Evolutionary conservation across 2,888 invertebrate species (phyloP), one percentile per base, ranked within the genome.

Genomic region (Drosophila pseudotakahashii): DNA sequence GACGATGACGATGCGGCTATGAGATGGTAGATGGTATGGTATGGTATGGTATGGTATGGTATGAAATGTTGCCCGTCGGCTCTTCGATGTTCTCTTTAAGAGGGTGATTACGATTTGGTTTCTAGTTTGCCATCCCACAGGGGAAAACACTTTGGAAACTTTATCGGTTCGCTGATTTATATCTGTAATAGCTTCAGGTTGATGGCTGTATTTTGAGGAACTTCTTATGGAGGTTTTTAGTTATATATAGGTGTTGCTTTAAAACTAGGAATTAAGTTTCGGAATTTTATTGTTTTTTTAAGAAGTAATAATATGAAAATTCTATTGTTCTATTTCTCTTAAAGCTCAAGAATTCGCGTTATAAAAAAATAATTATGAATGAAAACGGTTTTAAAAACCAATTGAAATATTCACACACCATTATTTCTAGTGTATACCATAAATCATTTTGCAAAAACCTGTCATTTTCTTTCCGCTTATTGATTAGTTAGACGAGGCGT

Each of bases 401-500:
- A 30, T 7, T 7, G 30, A 30, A 30, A 30, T 30, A 0, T 3
- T 26, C 26, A 34, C 34, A 34, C 41, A 3, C 16, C 41, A 41
- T 41, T 41, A 41, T 4, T 41, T 44, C 23, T 30, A 60, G 61
- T 19, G 61, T 60, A 62, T 37, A 32, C 13, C 36, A 39, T 19
- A 45, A 10, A 4, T 59, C 61, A n/a, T 34, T 14, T 14, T 7
- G 30, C 59, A 4, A 19, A 26, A 60, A 60, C 23, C 42, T 44
- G 58, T 57, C 23, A 23, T 32, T 59, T 47, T 39, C 60, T 41
- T 60, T 47, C 32, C 64, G 36, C 45, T 80, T 80, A 86, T 83
- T 83, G 87, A 84, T 87, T 87, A 77, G 85, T 75, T 70, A 44
- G 61, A 69, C 64, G 75, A 75, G 75, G 76, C 68, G 70, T 68